Conservation (phyloP, 2,113 vertebrate genomes). For the Puffinus mauretanicus region DNA sequence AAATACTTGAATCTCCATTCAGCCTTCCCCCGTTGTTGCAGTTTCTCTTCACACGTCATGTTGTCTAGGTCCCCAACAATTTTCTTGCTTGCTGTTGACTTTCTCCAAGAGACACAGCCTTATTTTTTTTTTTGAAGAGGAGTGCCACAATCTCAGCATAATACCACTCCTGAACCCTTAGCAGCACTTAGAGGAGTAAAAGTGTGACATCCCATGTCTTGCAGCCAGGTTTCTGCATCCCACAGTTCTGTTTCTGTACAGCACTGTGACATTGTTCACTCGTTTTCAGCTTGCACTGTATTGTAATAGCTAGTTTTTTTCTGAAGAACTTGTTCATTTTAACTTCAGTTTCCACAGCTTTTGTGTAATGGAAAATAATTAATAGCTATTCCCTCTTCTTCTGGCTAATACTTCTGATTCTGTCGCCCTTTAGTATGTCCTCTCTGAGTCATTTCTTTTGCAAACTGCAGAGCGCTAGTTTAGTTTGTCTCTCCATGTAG, state of each 20-base stretch:
- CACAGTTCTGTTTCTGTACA: background rate
- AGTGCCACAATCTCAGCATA: background rate
- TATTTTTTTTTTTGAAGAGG: background rate
- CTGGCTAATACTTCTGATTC: background rate
- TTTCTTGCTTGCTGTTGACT: background rate
- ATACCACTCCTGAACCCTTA: background rate
- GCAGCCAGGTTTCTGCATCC: background rate
- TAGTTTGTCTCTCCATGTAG: background rate
- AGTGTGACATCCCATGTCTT: background rate
- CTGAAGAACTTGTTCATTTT: slow-evolving; percentile 29
- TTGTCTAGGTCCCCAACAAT: background rate
- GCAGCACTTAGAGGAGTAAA: background rate
- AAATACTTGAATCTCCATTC: background rate
- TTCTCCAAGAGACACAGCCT: background rate
- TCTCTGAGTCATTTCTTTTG: slow-evolving; percentile 23
- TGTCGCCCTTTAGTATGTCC: background rate
- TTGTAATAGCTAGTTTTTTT: background rate
- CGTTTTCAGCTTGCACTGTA: background rate
- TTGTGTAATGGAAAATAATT: slow-evolving; percentile 26
- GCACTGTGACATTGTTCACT: background rate
- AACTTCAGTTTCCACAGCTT: slow-evolving; percentile 21
- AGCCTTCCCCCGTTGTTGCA: background rate
- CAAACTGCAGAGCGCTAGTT: background rate
- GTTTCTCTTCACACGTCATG: background rate
- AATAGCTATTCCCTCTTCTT: slow-evolving; percentile 34